Evolutionary conservation across 2,113 vertebrate species (phyloP).

Genomic region (Chaenogobius annularis): DNA sequence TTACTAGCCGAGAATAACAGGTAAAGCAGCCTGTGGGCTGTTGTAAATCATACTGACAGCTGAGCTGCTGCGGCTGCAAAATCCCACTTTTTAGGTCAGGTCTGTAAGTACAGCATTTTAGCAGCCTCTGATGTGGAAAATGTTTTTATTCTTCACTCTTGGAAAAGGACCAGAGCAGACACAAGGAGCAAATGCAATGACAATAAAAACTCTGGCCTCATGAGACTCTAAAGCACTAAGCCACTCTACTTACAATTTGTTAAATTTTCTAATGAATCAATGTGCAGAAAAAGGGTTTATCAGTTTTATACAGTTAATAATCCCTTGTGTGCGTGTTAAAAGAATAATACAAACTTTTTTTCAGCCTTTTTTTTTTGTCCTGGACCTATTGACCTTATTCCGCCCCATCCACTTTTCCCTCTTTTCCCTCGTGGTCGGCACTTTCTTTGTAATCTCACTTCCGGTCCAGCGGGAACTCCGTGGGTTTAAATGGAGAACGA

Average conservation of each 20-base stretch:
- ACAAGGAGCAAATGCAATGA: conserved; percentile 31
- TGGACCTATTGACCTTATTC: too few relatives aligned
- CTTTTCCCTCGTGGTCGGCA: too few relatives aligned
- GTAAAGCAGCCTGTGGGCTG: conserved; percentile 15
- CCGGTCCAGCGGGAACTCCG: too few relatives aligned
- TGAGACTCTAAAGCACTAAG: conserved; percentile 10
- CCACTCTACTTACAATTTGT: not conserved
- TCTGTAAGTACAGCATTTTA: conserved; percentile 46
- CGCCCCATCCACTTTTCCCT: too few relatives aligned
- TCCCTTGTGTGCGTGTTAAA: too few relatives aligned
- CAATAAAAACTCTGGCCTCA: conserved; percentile 28
- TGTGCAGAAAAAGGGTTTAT: not conserved
- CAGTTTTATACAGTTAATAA: not conserved
- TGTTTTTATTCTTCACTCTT: conserved; percentile 40
- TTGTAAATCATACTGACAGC: conserved; percentile 47
- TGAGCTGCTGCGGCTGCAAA: conserved; percentile 29
- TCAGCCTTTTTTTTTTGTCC: too few relatives aligned
- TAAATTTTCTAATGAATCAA: not conserved
- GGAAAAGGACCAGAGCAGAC: conserved; percentile 12
- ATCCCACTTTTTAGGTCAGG: conserved; percentile 41
- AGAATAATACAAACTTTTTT: too few relatives aligned
- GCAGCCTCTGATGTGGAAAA: conserved; percentile 51
- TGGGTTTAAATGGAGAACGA: too few relatives aligned
- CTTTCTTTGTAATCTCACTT: too few relatives aligned
- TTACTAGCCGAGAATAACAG: conserved; percentile 17